A percentile compares a stretch with the other conserved stretches of the same genome.
These are phyloP conservation scores for Myathropa florea DNA, from an alignment of 2,888 invertebrate species.

Conservation along the genomic window DNA sequence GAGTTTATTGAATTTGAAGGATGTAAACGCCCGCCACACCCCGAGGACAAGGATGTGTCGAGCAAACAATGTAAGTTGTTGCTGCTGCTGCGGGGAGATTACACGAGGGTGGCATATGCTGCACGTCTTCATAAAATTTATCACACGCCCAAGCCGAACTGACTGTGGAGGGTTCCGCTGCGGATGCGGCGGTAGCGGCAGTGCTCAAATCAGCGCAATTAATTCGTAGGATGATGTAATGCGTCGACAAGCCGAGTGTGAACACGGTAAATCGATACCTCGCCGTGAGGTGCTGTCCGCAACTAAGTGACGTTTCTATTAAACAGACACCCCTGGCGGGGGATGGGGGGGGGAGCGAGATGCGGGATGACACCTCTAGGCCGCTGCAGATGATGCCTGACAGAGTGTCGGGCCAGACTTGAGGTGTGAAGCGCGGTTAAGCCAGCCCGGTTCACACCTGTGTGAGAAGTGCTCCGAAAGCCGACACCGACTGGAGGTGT, in stretches of 20 bases:
- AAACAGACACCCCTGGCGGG: not conserved
- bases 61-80: conserved; percentile 58
- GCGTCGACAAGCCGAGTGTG: conserved; percentile 58
- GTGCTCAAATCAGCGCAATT: conserved; percentile 52
- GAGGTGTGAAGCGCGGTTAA: conserved; percentile 2
- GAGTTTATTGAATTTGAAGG: conserved; percentile 69
- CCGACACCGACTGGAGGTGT: conserved; percentile 20
- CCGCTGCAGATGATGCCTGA: not conserved
- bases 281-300: conserved; percentile 33
- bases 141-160: conserved; percentile 53
- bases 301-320: conserved; percentile 59
- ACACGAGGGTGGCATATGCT: conserved; percentile 48
- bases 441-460: conserved; percentile 1
- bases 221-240: conserved; percentile 46
- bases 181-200: not conserved
- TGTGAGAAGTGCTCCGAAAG: conserved; percentile 18
- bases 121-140: conserved; percentile 52
- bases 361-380: conserved; percentile 22
- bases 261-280: conserved; percentile 44
- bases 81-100: conserved; percentile 62
- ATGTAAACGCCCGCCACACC: conserved; percentile 24
- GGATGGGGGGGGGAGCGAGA: not conserved
- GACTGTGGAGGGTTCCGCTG: too few species aligned
- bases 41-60: conserved; percentile 20
- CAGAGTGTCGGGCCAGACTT: not conserved